phyloP scores from a whole-genome alignment of 2,113 vertebrate genomes.

The Megatriorchis doriae region DNA sequence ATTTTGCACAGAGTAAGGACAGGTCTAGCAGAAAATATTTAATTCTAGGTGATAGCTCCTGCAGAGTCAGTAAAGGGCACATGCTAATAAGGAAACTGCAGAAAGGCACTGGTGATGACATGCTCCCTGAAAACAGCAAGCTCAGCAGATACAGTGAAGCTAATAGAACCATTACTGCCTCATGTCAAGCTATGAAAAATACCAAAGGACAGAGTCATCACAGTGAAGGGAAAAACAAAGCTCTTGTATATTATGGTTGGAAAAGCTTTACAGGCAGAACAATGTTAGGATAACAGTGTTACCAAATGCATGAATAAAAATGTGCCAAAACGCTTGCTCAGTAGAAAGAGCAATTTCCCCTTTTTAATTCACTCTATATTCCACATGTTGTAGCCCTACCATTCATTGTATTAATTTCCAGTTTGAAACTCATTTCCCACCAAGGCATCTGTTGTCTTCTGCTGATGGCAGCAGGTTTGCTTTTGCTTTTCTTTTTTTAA shows the following conservation, averaged over 20 bases:
- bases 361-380: conserved; percentile 20
- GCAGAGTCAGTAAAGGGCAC: conserved; percentile 80
- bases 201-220: conserved; percentile 68
- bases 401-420: conserved; percentile 6
- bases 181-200: conserved; percentile 78
- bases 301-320: conserved; percentile 48
- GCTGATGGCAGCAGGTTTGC: conserved; percentile 21
- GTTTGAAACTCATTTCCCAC: conserved; percentile 10
- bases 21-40: conserved; percentile 80
- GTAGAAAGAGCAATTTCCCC: not conserved
- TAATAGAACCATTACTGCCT: conserved; percentile 78
- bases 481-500: conserved; percentile 1
- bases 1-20: conserved; percentile 79
- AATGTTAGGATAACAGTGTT: conserved; percentile 13
- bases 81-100: conserved; percentile 77
- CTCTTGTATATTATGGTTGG: not conserved
- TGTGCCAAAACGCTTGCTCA: conserved; percentile 3
- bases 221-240: conserved; percentile 58
- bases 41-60: conserved; percentile 90
- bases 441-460: conserved; percentile 2
- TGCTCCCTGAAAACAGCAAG: conserved; percentile 67
- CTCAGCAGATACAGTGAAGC: conserved; percentile 76
- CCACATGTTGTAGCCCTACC: not conserved
- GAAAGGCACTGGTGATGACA: conserved; percentile 65
- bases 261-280: conserved; percentile 33